Base-by-base conservation (phyloP, 2,113 vertebrate genomes). In the Rallus limicola region DNA sequence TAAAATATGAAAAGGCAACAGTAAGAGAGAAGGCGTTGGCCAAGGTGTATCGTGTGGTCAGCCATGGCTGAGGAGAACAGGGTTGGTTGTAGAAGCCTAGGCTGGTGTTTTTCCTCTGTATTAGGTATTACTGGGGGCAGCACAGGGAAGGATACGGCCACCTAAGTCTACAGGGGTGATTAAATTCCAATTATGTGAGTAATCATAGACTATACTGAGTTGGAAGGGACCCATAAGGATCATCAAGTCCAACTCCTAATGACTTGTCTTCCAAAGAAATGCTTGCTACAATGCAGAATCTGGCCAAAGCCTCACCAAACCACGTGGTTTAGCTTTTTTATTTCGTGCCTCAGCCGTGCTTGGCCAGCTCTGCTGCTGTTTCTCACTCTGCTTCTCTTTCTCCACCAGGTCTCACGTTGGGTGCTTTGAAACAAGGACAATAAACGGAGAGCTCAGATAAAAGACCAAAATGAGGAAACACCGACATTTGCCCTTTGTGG, bases 391-490 rank as follows among this genome's bases (percentile, higher is more conserved):
- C 42, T 33, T 56, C 5, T 68, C 82, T 88, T 86, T 25, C 12
- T 88, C 44, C 88, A 25, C 31, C 16, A 98, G 98, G 97, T 97
- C 74, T 95, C 70, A 48, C n/a, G 2, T 31, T 62, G 87, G 95
- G 98, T 97, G 96, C 97, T 97, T 82, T 90, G 91, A 93, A 92
- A 96, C 76, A 97, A 92, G 94, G 97, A 59, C 24, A 60, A 64
- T 19, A 59, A 71, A 60, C 84, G 33, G 44, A 82, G 70, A 92
- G 26, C 77, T 44, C 28, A 12, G 18, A 74, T 8, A 84, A 78
- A 86, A 59, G 72, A 34, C 89, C 93, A 98, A 96, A 97, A 99
- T 99, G 99, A 97, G 97, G 98, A 98, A 97, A 86, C 97, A 96
- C 26, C 96, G 93, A 60, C 95, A 98, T 52, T 81, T 98, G 96